phyloP scores from a whole-genome alignment of 1,140 invertebrate species.

The Musca domestica region DNA sequence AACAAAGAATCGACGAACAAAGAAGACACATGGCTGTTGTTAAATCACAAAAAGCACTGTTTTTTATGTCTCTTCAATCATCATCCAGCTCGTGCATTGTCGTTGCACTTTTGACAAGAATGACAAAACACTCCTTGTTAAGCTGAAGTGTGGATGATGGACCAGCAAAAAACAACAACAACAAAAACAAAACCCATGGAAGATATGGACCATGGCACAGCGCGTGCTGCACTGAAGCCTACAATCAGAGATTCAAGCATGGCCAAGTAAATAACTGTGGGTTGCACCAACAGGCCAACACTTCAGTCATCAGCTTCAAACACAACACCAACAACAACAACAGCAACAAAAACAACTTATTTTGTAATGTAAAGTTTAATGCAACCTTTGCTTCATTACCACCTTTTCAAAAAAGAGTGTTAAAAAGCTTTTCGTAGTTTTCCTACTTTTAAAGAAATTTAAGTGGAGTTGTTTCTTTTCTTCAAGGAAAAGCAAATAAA shows the following conservation, averaged over 20 bases:
- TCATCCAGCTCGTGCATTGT: too few species aligned
- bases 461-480: neutral
- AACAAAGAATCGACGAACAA: too few species aligned
- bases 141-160: neutral
- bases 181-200: neutral
- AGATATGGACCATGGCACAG: neutral
- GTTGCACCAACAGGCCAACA: neutral
- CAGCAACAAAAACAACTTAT: constrained; percentile 5
- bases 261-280: constrained; percentile 10
- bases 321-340: neutral
- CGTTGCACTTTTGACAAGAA: constrained; percentile 1
- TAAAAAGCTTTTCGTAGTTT: constrained; percentile 9
- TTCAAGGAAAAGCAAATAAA: neutral
- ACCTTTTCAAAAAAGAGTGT: neutral
- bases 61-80: too few species aligned
- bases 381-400: neutral
- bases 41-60: too few species aligned
- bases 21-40: too few species aligned
- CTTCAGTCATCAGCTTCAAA: too few species aligned
- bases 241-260: constrained; percentile 13
- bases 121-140: constrained; percentile 7
- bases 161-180: neutral
- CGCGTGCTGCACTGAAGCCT: constrained; percentile 13
- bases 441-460: too few species aligned
- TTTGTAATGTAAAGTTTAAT: neutral